phyloP scores from a whole-genome alignment of 2,113 vertebrate species.

The Bufo bufo region DNA sequence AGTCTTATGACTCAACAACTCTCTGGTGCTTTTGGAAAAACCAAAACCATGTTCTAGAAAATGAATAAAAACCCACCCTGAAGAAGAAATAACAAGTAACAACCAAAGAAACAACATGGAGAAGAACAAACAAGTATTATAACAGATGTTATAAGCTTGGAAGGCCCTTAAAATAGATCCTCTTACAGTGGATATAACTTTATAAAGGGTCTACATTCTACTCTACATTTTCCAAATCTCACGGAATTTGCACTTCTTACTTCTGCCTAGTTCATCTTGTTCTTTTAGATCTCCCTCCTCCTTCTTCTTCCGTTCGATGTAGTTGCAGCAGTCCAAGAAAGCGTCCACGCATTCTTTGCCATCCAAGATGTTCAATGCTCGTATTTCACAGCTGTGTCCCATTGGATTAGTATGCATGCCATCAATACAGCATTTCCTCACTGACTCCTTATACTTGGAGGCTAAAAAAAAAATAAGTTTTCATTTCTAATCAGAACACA shows the following conservation, averaged over 20 bases:
- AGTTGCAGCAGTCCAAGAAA: slow-evolving; percentile 74
- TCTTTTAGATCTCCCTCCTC: not conserved
- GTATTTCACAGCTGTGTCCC: slow-evolving; percentile 73
- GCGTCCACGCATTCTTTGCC: slow-evolving; percentile 72
- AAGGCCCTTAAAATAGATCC: too few relatives aligned
- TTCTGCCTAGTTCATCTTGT: not conserved
- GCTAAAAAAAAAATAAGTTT: slow-evolving; percentile 61
- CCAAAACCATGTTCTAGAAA: too few relatives aligned
- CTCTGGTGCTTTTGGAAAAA: too few relatives aligned
- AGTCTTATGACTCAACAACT: too few relatives aligned
- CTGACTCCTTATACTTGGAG: slow-evolving; percentile 66
- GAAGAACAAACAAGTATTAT: too few relatives aligned
- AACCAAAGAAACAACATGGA: too few relatives aligned
- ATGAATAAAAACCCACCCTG: too few relatives aligned
- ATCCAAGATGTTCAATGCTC: slow-evolving; percentile 74
- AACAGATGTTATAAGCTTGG: too few relatives aligned
- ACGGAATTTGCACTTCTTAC: not conserved
- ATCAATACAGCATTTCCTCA: slow-evolving; percentile 72
- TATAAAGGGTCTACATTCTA: too few relatives aligned
- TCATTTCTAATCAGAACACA: not conserved
- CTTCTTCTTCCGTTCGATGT: not conserved
- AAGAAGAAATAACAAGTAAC: too few relatives aligned
- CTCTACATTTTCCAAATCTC: not conserved
- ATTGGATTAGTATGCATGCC: slow-evolving; percentile 74
- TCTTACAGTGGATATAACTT: too few relatives aligned